phyloP scores from a whole-genome alignment of 2,888 invertebrate species.

The Amitus sp. region DNA sequence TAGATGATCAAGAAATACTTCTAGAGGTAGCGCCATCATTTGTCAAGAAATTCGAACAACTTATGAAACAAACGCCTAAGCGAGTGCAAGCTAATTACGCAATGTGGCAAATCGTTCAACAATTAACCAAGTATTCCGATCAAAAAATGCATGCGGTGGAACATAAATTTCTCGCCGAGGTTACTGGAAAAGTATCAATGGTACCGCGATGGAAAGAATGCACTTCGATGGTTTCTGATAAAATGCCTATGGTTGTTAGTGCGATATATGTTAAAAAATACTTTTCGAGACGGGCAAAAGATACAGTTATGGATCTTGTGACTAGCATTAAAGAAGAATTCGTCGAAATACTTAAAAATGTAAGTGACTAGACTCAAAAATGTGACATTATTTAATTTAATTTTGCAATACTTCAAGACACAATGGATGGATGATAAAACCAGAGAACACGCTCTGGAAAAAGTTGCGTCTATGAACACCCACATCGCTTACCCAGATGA shows the following conservation, averaged over 20 bases:
- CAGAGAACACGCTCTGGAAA: neutral
- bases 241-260: conserved; percentile 80
- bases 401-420: neutral
- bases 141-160: no score
- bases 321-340: conserved; percentile 85
- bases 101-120: conserved; percentile 89
- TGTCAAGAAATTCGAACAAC: conserved; percentile 76
- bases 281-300: conserved; percentile 86
- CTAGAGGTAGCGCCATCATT: conserved; percentile 88
- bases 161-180: conserved; percentile 86
- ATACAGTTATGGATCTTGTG: conserved; percentile 88
- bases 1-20: conserved; percentile 78
- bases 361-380: conserved; percentile 27
- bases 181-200: conserved; percentile 80
- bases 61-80: conserved; percentile 70
- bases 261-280: conserved; percentile 88
- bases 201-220: conserved; percentile 94
- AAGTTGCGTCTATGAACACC: neutral
- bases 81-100: conserved; percentile 88
- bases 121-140: no score
- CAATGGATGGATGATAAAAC: conserved; percentile 9
- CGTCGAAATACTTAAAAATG: conserved; percentile 78
- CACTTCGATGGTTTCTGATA: conserved; percentile 81
- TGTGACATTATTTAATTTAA: neutral
- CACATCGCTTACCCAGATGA: conserved; percentile 44